Evolutionary conservation across 2,888 invertebrate genomes (phyloP), one percentile per base, ranked within the genome.

Genomic region (Trichopoda pennipes): DNA sequence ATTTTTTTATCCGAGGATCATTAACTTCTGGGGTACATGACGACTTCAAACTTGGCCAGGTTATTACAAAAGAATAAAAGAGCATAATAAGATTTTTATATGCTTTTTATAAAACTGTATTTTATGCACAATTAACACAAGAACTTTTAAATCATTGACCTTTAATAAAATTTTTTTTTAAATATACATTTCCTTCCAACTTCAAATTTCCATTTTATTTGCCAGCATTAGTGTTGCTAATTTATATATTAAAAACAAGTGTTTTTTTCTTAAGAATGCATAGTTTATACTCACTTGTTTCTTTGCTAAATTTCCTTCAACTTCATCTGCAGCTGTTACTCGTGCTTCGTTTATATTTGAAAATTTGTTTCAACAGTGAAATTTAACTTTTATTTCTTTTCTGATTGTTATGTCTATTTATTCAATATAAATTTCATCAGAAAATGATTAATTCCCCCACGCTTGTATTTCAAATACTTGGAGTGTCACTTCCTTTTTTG

Each of bases 381-480:
- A 17, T n/a, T 73, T 53, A 42, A 44, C 61, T 53, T 53, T 44
- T 28, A 63, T 32, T 44, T 73, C 10, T 53, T 68, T 32, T 19
- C 44, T 28, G 14, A 47, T 77, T 69, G 14, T 23, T 44, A 17
- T 53, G 23, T 53, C 44, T 12, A 47, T 68, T 68, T 32, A 14
- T 66, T 79, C 42, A 19, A 42, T 53, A 55, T 38, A 38, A 55
- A 74, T 75, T 81, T 81, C 73, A 68, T 58, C 38, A 58, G 81
- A 77, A 73, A 73, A 73, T 77, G 72, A 73, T 81, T 73, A 81
- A 81, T 81, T 73, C 44, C 53, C 63, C 58, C 61, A 63, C 61
- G 73, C 68, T 32, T 63, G 55, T 61, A 61, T 63, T 74, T 42
- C 1, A 68, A 74, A 68, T 68, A 68, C 61, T 72, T 77, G 42